A percentile compares a stretch with the other conserved stretches of the same genome.
Evolutionary conservation across 2,113 vertebrate species (phyloP).

Genomic region (Ranitomeya variabilis): DNA sequence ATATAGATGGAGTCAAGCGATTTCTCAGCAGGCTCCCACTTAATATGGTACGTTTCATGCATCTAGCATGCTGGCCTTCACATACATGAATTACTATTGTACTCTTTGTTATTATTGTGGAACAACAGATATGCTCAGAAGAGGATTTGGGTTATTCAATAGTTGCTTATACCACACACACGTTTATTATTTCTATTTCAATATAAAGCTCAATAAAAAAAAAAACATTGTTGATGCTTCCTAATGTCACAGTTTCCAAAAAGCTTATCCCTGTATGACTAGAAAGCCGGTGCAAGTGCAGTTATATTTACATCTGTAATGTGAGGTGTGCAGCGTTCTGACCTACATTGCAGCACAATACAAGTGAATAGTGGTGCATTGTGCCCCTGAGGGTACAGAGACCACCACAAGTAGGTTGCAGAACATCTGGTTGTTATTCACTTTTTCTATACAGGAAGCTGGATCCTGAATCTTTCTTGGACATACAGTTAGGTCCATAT

Average conservation of each 20-base stretch:
- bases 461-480: too few species aligned
- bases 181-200: background rate
- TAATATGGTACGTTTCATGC: background rate
- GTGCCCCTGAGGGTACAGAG: too few species aligned
- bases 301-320: too few species aligned
- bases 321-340: too few species aligned
- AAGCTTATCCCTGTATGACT: background rate
- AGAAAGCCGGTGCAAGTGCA: too few species aligned
- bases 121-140: background rate
- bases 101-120: constrained; percentile 3
- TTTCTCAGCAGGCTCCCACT: background rate
- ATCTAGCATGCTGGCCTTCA: constrained; percentile 18
- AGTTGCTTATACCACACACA: background rate
- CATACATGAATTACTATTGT: background rate
- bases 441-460: too few species aligned
- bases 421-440: too few species aligned
- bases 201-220: background rate
- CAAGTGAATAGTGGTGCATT: too few species aligned
- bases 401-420: too few species aligned
- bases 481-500: too few species aligned
- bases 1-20: background rate
- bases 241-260: background rate
- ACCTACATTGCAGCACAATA: too few species aligned
- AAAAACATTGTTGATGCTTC: background rate
- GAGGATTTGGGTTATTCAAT: background rate